These are phyloP conservation scores for Slavum lentiscoides DNA, from an alignment of 2,888 invertebrate species.

Conservation along the genomic window DNA sequence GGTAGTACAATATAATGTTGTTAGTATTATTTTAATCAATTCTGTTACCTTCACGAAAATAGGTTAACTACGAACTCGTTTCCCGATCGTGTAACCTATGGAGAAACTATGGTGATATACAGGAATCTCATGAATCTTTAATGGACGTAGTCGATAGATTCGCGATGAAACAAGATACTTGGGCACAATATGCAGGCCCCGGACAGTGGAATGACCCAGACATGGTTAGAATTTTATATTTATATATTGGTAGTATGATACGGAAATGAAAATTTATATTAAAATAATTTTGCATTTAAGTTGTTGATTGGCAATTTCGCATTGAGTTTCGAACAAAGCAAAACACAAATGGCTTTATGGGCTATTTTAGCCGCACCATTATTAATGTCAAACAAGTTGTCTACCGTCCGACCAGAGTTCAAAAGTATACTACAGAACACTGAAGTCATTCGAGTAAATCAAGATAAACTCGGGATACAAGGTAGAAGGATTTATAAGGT, in stretches of 20 bases:
- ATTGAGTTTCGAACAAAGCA: slow-evolving; percentile 67
- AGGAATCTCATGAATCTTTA: slow-evolving; percentile 33
- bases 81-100: slow-evolving; percentile 43
- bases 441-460: slow-evolving; percentile 68
- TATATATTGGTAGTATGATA: background rate
- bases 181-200: slow-evolving; percentile 39
- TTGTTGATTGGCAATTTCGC: slow-evolving; percentile 67
- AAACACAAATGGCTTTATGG: slow-evolving; percentile 74
- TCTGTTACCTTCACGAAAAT: slow-evolving; percentile 27
- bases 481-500: slow-evolving; percentile 61
- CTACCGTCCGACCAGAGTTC: slow-evolving; percentile 64
- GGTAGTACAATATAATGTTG: background rate
- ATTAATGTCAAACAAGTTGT: slow-evolving; percentile 70
- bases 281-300: slow-evolving; percentile 58
- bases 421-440: slow-evolving; percentile 67
- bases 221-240: slow-evolving; percentile 28
- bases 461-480: slow-evolving; percentile 69
- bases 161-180: slow-evolving; percentile 28
- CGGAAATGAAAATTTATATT: background rate
- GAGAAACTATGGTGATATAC: slow-evolving; percentile 47
- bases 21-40: background rate
- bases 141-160: slow-evolving; percentile 29
- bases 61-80: slow-evolving; percentile 43
- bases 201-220: slow-evolving; percentile 52
- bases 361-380: slow-evolving; percentile 71